phyloP scores from a whole-genome alignment of 2,113 vertebrate genomes.

The Eublepharis macularius region DNA sequence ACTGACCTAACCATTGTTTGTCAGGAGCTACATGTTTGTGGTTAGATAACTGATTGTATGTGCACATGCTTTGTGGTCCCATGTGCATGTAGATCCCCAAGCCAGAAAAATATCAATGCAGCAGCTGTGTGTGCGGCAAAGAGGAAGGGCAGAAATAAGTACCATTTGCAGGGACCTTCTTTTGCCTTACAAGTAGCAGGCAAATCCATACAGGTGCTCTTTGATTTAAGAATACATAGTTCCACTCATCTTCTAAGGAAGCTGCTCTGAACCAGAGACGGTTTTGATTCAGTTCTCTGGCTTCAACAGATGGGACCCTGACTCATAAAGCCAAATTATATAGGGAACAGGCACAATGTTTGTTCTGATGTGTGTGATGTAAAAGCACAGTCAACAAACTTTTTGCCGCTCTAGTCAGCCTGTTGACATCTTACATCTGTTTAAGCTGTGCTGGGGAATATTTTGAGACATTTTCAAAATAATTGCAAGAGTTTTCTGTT shows the following conservation, averaged over 20 bases:
- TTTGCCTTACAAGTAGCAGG: neutral
- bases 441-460: constrained; percentile 27
- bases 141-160: neutral
- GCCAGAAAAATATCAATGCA: neutral
- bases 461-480: constrained; percentile 28
- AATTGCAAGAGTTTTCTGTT: constrained; percentile 32
- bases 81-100: neutral
- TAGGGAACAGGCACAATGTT: neutral
- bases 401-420: neutral
- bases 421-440: constrained; percentile 18
- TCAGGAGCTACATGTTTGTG: neutral
- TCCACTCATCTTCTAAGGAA: neutral
- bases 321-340: neutral
- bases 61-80: neutral
- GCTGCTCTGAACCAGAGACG: neutral
- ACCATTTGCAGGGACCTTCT: neutral
- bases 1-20: neutral
- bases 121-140: neutral
- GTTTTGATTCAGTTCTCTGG: neutral
- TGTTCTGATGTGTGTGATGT: neutral
- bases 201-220: neutral
- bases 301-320: neutral
- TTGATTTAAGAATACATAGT: neutral
- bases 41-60: neutral
- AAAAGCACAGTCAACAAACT: neutral